Base-by-base conservation (phyloP, 2,113 vertebrate species). In the Grantiella picta region DNA sequence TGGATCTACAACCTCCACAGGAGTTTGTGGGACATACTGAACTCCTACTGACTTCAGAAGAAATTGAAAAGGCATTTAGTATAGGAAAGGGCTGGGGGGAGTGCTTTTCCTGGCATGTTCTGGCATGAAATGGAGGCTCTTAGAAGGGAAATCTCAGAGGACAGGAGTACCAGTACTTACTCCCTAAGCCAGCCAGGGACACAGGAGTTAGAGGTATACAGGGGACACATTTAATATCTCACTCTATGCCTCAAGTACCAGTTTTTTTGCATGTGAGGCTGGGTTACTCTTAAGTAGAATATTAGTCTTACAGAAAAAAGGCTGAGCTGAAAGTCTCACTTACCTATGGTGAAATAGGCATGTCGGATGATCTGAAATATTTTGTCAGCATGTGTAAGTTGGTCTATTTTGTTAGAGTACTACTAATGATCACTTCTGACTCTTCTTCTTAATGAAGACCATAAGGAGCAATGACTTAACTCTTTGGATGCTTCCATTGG, bases 181-280 rank as follows among this genome's bases (percentile, higher is more conserved):
- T 73, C 13, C 17, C 6, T 35, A 36, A 49, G 36, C 6, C 49
- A 79, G 27, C 11, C 49, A 85, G 53, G 11, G 35, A 38, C 56
- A 29, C n/a, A n/a, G 29, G 36, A 86, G 16, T 50, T 40, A 19
- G 3, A 29, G 5, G 3, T 53, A 45, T n/a, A 35, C 12, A 19
- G 4, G 33, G 28, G 7, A 38, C 12, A 38, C 27, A 52, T 59
- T 66, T 66, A 71, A 87, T 22, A 21, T 56, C 77, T 86, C 76
- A 15, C 10, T 68, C 24, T 40, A 2, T 38, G 21, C 9, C n/a
- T 89, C 36, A 76, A 65, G 47, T 61, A 11, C 33, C 7, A 44
- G 1, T 3, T 28, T 64, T 64, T 81, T 81, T 63, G 20, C 5
- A 18, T 0, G 1, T 31, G 28, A 68, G 27, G 2, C 36, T 68